Percentiles rank a stretch among this genome's conserved stretches.
Evolutionary conservation across 2,113 vertebrate species (phyloP).

Genomic region (Toxotes chatareus): DNA sequence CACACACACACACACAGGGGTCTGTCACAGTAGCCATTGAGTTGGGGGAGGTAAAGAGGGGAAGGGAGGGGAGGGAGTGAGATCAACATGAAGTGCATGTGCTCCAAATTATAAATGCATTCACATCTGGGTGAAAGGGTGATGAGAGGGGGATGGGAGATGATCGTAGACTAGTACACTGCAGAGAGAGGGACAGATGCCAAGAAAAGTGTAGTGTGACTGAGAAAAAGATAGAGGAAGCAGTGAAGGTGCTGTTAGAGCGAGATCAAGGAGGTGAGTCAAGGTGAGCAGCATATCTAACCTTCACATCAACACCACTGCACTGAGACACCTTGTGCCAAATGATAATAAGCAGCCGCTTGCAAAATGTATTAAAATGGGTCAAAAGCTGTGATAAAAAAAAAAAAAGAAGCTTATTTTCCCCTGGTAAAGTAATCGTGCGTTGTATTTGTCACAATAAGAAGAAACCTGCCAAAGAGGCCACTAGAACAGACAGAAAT

Average conservation of each 20-base stretch:
- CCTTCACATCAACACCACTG: constrained; percentile 10
- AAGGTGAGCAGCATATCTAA: constrained; percentile 37
- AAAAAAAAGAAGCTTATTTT: constrained; percentile 11
- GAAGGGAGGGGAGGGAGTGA: constrained; percentile 43
- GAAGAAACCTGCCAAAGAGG: constrained; percentile 66
- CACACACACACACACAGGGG: constrained; percentile 44
- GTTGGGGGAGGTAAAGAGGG: constrained; percentile 46
- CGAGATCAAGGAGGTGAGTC: constrained; percentile 48
- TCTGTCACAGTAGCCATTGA: constrained; percentile 75
- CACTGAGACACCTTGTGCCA: background rate
- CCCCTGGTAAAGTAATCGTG: constrained; percentile 25
- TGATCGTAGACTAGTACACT: constrained; percentile 63
- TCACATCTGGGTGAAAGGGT: constrained; percentile 84
- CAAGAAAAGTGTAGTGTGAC: constrained; percentile 40
- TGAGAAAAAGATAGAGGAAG: constrained; percentile 17
- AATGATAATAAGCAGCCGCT: constrained; percentile 15
- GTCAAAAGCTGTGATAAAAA: constrained; percentile 39
- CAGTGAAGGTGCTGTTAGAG: constrained; percentile 29
- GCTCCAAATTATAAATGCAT: constrained; percentile 84
- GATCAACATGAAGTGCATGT: constrained; percentile 79
- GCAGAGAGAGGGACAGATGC: constrained; percentile 59
- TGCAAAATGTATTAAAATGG: constrained; percentile 23
- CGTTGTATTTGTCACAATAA: constrained; percentile 64
- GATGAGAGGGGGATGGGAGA: constrained; percentile 66
- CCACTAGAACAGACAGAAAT: constrained; percentile 62